Base-by-base conservation (phyloP, 2,888 invertebrate species). In the Chrysolina haemoptera region DNA sequence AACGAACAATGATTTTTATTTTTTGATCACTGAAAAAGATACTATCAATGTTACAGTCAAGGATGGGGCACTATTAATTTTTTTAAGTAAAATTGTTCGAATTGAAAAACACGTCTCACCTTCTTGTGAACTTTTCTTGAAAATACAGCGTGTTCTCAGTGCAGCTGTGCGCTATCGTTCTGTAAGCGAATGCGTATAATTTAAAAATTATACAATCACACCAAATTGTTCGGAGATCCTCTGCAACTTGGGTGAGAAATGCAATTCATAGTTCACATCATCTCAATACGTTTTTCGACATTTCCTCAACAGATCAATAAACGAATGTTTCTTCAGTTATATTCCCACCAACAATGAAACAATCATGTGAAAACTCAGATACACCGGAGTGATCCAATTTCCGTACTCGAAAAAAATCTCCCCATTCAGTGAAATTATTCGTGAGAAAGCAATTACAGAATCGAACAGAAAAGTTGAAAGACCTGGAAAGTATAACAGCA, bases 401-500 rank as follows among this genome's bases (percentile, higher is more conserved):
- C 59, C 59, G 22, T 10, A 59, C n/a, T 35, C 35, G 27, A 59
- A 59, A 59, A 27, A 59, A 14, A 59, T 59, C 1, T n/a, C 35
- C n/a, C 18, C 27, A n/a, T 59, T 59, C 4, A 59, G n/a, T 59
- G 59, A 10, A 22, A 16, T 59, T 41, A 65, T 46, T 41, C 65
- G 65, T 40, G 65, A 65, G 41, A 46, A 48, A 65, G 46, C 46
- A 48, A 65, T 65, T 48, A 48, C 46, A 10, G 46, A 46, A 65
- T 46, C 20, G 22, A 65, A 40, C 48, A 41, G 3, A 40, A 14
- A 53, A 67, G 69, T 66, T 70, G 59, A 70, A 70, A 62, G 69
- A 68, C 62, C 74, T 62, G 53, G 68, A 76, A 68, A 71, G 66
- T 71, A 53, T 53, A 53, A 50, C 55, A 46, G 50, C 66, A 73